Conservation (phyloP, 1,140 invertebrate genomes). For the Prorops nasuta region DNA sequence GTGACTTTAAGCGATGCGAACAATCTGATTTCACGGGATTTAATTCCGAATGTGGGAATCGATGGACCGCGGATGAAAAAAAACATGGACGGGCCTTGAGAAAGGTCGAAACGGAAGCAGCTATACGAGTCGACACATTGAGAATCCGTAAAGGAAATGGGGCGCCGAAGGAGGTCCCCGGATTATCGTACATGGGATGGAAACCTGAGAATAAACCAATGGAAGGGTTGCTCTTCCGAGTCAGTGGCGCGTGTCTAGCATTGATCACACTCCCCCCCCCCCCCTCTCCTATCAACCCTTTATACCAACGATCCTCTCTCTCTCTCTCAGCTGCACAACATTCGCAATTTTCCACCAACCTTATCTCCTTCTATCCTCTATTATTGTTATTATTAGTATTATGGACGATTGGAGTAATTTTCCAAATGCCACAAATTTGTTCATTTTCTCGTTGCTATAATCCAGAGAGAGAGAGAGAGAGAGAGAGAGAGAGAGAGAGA, state of each 20-base stretch:
- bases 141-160: background rate
- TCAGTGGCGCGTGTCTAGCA: constrained; percentile 42
- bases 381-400: too few species aligned
- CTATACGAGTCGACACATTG: background rate
- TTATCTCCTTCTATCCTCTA: constrained; percentile 10
- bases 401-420: too few species aligned
- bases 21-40: too few species aligned
- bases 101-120: background rate
- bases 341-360: constrained; percentile 16
- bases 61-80: too few species aligned
- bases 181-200: constrained; percentile 26
- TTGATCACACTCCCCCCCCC: constrained; percentile 15
- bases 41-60: too few species aligned
- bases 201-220: constrained; percentile 37
- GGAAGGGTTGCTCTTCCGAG: constrained; percentile 44
- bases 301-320: background rate
- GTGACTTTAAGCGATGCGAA: too few species aligned
- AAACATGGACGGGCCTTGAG: too few species aligned
- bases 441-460: too few species aligned
- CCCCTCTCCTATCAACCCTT: constrained; percentile 2
- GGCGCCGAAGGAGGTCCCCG: constrained; percentile 15
- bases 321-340: too few species aligned
- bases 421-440: too few species aligned
- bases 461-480: too few species aligned
- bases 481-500: too few species aligned